Conservation (phyloP, 2,888 invertebrate species). For the Eristalis arbustorum region DNA sequence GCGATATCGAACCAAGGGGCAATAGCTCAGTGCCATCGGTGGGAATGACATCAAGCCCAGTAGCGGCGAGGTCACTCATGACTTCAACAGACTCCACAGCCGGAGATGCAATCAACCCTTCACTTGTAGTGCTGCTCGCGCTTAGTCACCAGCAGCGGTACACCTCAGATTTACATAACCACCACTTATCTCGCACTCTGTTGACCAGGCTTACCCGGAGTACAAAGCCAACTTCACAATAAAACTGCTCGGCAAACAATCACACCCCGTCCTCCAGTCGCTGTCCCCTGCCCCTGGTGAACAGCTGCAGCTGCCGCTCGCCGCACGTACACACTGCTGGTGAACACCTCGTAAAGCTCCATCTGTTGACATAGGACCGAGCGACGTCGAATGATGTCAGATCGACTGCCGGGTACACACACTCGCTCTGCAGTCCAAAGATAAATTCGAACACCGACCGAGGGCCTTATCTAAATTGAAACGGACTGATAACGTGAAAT, state of each 20-base stretch:
- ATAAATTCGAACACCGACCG: slow-evolving; percentile 32
- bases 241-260: slow-evolving; percentile 35
- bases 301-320: slow-evolving; percentile 47
- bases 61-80: neutral
- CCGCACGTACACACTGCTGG: slow-evolving; percentile 5
- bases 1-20: neutral
- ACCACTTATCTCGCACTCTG: slow-evolving; percentile 10
- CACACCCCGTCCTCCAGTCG: slow-evolving; percentile 1
- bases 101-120: neutral
- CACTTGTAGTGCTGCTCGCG: neutral
- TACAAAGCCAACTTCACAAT: slow-evolving; percentile 23
- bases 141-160: slow-evolving; percentile 30
- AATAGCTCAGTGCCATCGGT: too few relatives aligned
- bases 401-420: slow-evolving; percentile 1
- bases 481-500: slow-evolving; percentile 52
- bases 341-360: neutral
- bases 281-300: slow-evolving; percentile 27
- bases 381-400: slow-evolving; percentile 10
- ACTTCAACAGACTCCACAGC: neutral
- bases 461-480: slow-evolving; percentile 64
- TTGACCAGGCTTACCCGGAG: slow-evolving; percentile 18
- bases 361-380: slow-evolving; percentile 52
- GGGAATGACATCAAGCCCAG: neutral
- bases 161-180: slow-evolving; percentile 4
- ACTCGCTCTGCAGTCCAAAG: neutral